phyloP scores from a whole-genome alignment of 2,888 invertebrate genomes.

The Chrysodeixis includens region DNA sequence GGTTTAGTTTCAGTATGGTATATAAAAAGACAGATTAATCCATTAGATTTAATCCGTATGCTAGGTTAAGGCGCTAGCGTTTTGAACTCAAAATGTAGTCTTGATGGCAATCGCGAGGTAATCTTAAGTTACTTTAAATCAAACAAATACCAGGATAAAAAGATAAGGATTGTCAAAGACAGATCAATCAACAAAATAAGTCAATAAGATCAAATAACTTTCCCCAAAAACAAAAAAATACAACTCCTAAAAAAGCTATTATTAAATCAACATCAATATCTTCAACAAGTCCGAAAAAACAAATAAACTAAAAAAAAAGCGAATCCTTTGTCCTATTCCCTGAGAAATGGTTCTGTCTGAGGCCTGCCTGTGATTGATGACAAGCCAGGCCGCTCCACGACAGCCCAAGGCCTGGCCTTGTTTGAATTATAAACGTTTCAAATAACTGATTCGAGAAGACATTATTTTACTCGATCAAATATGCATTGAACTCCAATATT shows the following conservation, averaged over 20 bases:
- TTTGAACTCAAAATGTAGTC: no score
- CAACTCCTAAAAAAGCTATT: not conserved
- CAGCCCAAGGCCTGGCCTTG: conserved; percentile 30
- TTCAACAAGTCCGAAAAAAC: conserved; percentile 40
- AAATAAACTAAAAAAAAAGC: conserved; percentile 32
- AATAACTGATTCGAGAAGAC: conserved; percentile 29
- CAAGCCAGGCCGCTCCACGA: conserved; percentile 22
- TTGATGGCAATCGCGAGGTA: no score
- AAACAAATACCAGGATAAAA: no score
- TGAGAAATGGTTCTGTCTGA: conserved; percentile 45
- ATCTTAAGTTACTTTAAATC: no score
- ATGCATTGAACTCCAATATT: not conserved
- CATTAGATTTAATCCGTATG: no score
- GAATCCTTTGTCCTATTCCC: conserved; percentile 28
- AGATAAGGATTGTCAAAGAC: no score
- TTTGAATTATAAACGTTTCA: conserved; percentile 48
- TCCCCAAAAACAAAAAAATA: not conserved
- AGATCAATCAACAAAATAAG: not conserved
- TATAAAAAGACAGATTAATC: no score
- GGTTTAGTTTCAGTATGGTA: no score
- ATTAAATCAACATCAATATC: conserved; percentile 14
- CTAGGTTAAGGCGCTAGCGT: no score
- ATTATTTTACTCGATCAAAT: conserved; percentile 9
- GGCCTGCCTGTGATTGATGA: conserved; percentile 54
- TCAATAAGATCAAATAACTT: not conserved